Percentiles rank a stretch among this genome's conserved stretches.
These are phyloP conservation scores for Threskiornis aethiopicus DNA, from an alignment of 2,797 vertebrate genomes.

Conservation along the genomic window DNA sequence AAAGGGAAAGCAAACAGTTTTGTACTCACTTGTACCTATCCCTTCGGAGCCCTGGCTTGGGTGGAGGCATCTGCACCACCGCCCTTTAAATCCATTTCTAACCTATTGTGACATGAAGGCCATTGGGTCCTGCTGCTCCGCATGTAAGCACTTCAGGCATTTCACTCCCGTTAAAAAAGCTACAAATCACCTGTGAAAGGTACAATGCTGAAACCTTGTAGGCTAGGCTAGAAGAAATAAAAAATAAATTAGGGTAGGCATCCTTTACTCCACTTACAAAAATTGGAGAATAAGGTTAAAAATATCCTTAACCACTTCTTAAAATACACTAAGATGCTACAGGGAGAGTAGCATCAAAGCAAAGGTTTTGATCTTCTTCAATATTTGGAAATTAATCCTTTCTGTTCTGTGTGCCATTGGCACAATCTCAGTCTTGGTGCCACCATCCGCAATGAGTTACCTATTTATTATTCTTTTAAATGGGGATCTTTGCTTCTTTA, in stretches of 20 bases:
- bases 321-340: neutral
- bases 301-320: neutral
- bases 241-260: neutral
- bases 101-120: neutral
- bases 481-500: neutral
- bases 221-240: neutral
- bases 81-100: neutral
- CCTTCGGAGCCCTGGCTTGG: neutral
- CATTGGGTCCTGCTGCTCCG: neutral
- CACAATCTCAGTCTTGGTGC: neutral
- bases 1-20: slow-evolving; percentile 49
- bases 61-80: neutral
- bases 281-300: neutral
- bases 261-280: neutral
- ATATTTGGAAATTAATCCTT: neutral
- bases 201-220: neutral
- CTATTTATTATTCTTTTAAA: neutral
- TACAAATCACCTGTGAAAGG: neutral
- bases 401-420: neutral
- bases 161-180: neutral
- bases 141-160: neutral
- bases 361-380: neutral
- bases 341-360: neutral
- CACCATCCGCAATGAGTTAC: neutral
- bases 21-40: slow-evolving; percentile 21